Conservation (phyloP, 2,888 invertebrate genomes). For the Yponomeuta malinellus region DNA sequence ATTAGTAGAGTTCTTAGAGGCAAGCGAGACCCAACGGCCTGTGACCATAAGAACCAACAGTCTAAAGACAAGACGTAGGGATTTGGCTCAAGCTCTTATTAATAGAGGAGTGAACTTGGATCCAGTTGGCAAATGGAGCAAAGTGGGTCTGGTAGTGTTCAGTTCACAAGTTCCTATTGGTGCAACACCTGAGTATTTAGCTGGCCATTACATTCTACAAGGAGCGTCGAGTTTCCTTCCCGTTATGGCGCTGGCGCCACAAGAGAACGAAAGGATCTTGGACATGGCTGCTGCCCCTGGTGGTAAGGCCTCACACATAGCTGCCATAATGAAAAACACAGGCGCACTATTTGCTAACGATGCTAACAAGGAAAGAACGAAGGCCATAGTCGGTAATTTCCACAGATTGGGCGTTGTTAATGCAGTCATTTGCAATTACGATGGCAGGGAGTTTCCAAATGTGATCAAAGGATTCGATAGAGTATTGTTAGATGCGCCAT, state of each 20-base stretch:
- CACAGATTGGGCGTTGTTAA: slow-evolving; percentile 97
- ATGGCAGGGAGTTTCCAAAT: slow-evolving; percentile 90
- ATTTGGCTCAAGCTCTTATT: slow-evolving; percentile 95
- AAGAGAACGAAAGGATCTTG: slow-evolving; percentile 94
- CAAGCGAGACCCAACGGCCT: slow-evolving; percentile 96
- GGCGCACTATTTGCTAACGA: slow-evolving; percentile 98
- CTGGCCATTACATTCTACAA: slow-evolving; percentile 97
- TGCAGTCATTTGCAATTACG: slow-evolving; percentile 90
- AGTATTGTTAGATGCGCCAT: slow-evolving; percentile 97
- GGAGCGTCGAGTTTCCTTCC: slow-evolving; percentile 98
- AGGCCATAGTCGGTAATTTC: slow-evolving; percentile 96
- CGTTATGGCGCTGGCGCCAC: slow-evolving; percentile 98
- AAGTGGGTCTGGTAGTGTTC: slow-evolving; percentile 97
- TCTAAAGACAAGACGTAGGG: slow-evolving; percentile 92
- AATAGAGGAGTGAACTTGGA: slow-evolving; percentile 98
- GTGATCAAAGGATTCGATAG: slow-evolving; percentile 95
- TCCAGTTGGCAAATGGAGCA: slow-evolving; percentile 98
- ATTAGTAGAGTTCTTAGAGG: slow-evolving; percentile 95
- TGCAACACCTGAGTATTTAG: slow-evolving; percentile 98
- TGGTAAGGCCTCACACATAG: slow-evolving; percentile 98
- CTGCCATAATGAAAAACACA: slow-evolving; percentile 98
- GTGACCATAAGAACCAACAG: slow-evolving; percentile 97
- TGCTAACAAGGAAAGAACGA: slow-evolving; percentile 90
- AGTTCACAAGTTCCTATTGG: slow-evolving; percentile 97
- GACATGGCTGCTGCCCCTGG: slow-evolving; percentile 99